A percentile compares a stretch with the other conserved stretches of the same genome.
These are phyloP conservation scores for Miichthys miiuy DNA, from an alignment of 2,797 vertebrate species.

Conservation along the genomic window DNA sequence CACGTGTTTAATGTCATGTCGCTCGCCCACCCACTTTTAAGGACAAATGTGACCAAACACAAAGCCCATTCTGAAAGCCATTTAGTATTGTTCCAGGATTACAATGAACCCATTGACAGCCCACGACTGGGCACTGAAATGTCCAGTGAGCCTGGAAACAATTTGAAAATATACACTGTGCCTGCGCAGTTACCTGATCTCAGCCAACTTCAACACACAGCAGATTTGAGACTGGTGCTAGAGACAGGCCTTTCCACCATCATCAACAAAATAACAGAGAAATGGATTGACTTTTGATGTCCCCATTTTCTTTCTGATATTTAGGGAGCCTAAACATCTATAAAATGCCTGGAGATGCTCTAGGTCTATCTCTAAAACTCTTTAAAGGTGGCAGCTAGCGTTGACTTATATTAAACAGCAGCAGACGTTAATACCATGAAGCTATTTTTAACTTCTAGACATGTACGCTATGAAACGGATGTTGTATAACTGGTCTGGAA, in stretches of 20 bases:
- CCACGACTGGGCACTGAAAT: constrained; percentile 19
- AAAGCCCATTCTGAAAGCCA: constrained; percentile 18
- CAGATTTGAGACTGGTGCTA: not conserved
- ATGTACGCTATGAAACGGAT: no score
- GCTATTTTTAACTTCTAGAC: not conserved
- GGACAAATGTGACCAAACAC: not conserved
- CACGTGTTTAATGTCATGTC: not conserved
- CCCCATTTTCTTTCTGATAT: not conserved
- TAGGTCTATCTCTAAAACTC: no score
- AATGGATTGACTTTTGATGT: not conserved
- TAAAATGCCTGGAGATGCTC: not conserved
- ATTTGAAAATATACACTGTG: constrained; percentile 12
- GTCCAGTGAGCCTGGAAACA: constrained; percentile 32
- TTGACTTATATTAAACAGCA: not conserved
- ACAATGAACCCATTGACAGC: constrained; percentile 41
- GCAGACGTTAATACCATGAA: not conserved
- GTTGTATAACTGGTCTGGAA: no score
- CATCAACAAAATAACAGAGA: not conserved
- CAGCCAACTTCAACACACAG: constrained; percentile 1
- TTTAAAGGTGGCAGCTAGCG: no score
- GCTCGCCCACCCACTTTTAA: not conserved
- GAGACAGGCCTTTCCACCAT: not conserved
- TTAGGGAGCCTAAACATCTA: not conserved
- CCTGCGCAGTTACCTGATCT: constrained; percentile 23
- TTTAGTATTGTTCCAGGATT: constrained; percentile 27